Evolutionary conservation across 1,140 invertebrate genomes (phyloP).

Genomic region (Oreohelix idahoensis): DNA sequence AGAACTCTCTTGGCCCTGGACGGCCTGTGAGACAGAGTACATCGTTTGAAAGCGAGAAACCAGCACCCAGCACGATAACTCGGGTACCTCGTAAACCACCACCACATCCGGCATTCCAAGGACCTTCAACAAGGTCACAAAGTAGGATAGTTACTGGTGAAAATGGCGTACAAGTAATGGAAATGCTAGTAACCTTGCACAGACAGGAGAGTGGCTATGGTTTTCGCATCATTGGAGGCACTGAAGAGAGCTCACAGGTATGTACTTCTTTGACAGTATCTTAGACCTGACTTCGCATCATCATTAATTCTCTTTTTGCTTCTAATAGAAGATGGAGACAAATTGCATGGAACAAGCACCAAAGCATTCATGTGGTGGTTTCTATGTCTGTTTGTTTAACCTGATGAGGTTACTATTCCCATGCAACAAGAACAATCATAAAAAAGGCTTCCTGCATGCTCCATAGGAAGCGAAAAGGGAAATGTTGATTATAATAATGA

Average conservation of each 20-base stretch:
- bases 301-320: too few species aligned
- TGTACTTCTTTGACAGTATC: too few species aligned
- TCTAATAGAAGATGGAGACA: too few species aligned
- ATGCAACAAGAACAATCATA: too few species aligned
- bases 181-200: constrained; percentile 86
- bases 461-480: too few species aligned
- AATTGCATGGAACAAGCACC: too few species aligned
- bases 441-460: too few species aligned
- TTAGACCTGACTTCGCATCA: too few species aligned
- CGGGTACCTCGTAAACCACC: constrained; percentile 57
- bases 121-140: constrained; percentile 44
- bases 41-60: constrained; percentile 79
- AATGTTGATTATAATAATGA: too few species aligned
- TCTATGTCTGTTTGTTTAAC: too few species aligned
- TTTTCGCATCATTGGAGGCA: constrained; percentile 97
- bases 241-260: constrained; percentile 96
- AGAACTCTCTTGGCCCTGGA: not conserved
- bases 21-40: constrained; percentile 77
- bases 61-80: constrained; percentile 64
- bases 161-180: constrained; percentile 77
- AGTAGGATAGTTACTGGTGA: constrained; percentile 45
- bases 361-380: too few species aligned
- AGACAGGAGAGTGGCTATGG: constrained; percentile 93
- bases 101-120: constrained; percentile 28
- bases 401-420: too few species aligned